A percentile compares a stretch with the other conserved stretches of the same genome.
Evolutionary conservation across 2,113 vertebrate species (phyloP).

Genomic region (Fukomys damarensis): DNA sequence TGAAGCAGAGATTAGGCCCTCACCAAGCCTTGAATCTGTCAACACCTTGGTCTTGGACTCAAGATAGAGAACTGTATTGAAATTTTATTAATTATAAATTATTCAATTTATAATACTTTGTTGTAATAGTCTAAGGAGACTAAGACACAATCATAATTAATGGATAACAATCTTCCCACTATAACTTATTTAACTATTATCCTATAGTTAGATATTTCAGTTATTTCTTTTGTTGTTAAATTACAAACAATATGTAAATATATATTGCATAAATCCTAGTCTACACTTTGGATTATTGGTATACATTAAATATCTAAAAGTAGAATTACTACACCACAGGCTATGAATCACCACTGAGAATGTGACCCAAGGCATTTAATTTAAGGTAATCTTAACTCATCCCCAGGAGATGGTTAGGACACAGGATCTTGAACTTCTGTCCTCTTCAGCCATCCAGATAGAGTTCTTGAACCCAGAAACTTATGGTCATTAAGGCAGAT

Average conservation of each 20-base stretch:
- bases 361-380: not conserved
- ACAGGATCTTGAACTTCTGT: not conserved
- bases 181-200: conserved; percentile 7
- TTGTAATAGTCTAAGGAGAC: not conserved
- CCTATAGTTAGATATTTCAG: not conserved
- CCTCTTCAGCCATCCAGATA: not conserved
- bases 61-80: not conserved
- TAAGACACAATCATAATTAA: not conserved
- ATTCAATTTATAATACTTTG: not conserved
- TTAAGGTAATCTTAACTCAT: not conserved
- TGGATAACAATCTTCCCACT: not conserved
- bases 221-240: not conserved
- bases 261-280: not conserved
- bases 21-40: not conserved
- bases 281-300: not conserved
- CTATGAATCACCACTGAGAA: not conserved
- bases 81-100: not conserved
- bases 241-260: not conserved
- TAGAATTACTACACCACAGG: not conserved
- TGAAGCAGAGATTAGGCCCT: not conserved
- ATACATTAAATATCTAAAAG: not conserved
- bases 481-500: not conserved
- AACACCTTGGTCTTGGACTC: not conserved
- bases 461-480: not conserved
- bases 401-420: not conserved